Conservation (phyloP, 2,888 invertebrate species). For the Scaptodrosophila latifasciaeformis region DNA sequence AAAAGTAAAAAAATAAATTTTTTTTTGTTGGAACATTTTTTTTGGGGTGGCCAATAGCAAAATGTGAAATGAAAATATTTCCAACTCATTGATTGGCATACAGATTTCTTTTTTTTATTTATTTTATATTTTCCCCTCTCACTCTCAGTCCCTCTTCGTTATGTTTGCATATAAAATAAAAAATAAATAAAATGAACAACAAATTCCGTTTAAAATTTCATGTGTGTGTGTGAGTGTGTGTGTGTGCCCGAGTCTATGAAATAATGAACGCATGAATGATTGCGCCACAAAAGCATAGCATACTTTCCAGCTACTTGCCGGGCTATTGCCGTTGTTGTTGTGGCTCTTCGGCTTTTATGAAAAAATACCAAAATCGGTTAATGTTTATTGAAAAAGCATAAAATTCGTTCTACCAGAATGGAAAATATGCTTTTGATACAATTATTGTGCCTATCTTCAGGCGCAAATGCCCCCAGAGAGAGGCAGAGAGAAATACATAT, state of each 20-base stretch:
- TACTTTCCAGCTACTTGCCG: conserved; percentile 45
- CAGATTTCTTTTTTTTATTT: conserved; percentile 49
- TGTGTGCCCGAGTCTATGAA: conserved; percentile 59
- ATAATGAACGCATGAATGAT: conserved; percentile 72
- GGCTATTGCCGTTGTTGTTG: conserved; percentile 15
- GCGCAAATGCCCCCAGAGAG: conserved; percentile 35
- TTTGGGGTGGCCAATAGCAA: conserved; percentile 34
- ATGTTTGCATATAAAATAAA: conserved; percentile 46
- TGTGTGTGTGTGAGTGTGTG: conserved; percentile 22
- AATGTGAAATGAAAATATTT: conserved; percentile 68
- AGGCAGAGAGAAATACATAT: not conserved
- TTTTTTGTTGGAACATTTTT: too few relatives aligned
- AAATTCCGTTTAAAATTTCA: conserved; percentile 24
- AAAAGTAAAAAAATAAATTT: too few relatives aligned
- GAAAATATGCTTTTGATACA: conserved; percentile 76
- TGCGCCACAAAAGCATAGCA: conserved; percentile 53
- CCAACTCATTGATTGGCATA: conserved; percentile 75
- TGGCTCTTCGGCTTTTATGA: conserved; percentile 50
- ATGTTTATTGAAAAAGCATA: conserved; percentile 76
- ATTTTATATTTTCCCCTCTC: conserved; percentile 16
- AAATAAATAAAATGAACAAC: conserved; percentile 32
- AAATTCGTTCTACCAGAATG: conserved; percentile 76
- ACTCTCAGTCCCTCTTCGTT: conserved; percentile 12
- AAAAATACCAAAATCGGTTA: conserved; percentile 75
- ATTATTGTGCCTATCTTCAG: conserved; percentile 69